A percentile compares a stretch with the other conserved stretches of the same genome.
Evolutionary conservation across 2,113 vertebrate genomes (phyloP).

Genomic region (Ardeotis arabs): DNA sequence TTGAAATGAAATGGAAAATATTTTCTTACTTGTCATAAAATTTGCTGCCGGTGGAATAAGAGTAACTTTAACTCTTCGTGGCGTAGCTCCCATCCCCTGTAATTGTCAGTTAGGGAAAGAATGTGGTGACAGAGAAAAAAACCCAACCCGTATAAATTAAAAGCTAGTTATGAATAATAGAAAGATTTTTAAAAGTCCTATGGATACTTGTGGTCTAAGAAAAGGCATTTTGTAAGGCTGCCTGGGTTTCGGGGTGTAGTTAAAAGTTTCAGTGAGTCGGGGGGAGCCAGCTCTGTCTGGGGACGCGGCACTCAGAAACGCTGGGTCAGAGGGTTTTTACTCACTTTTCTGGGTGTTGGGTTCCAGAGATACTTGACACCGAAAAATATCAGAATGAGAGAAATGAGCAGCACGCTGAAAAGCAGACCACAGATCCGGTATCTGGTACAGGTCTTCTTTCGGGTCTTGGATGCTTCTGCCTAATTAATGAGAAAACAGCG

Average conservation of each 20-base stretch:
- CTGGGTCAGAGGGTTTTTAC: constrained; percentile 14
- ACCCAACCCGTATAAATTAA: neutral
- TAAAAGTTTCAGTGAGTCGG: neutral
- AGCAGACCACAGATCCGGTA: constrained; percentile 73
- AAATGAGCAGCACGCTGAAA: constrained; percentile 60
- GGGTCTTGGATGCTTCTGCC: constrained; percentile 72
- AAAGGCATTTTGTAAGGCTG: neutral
- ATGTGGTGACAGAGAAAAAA: constrained; percentile 5
- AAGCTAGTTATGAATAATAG: constrained; percentile 48
- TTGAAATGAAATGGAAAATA: constrained; percentile 78
- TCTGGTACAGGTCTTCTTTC: constrained; percentile 63
- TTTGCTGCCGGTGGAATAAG: constrained; percentile 51
- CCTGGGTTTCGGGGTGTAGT: constrained; percentile 3
- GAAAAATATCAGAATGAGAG: constrained; percentile 71
- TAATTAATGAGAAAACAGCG: constrained; percentile 31
- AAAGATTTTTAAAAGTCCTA: constrained; percentile 27
- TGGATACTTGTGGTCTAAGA: neutral
- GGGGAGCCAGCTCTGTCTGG: neutral
- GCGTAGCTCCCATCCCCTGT: constrained; percentile 12
- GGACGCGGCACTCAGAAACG: neutral
- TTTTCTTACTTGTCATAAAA: constrained; percentile 72
- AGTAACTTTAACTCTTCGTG: constrained; percentile 69
- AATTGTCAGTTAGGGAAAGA: constrained; percentile 43
- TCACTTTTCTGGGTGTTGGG: constrained; percentile 77
- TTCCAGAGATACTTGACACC: constrained; percentile 75